Percentiles rank a stretch among this genome's conserved stretches.
phyloP scores from a whole-genome alignment of 2,113 vertebrate species.

The Talpa occidentalis region DNA sequence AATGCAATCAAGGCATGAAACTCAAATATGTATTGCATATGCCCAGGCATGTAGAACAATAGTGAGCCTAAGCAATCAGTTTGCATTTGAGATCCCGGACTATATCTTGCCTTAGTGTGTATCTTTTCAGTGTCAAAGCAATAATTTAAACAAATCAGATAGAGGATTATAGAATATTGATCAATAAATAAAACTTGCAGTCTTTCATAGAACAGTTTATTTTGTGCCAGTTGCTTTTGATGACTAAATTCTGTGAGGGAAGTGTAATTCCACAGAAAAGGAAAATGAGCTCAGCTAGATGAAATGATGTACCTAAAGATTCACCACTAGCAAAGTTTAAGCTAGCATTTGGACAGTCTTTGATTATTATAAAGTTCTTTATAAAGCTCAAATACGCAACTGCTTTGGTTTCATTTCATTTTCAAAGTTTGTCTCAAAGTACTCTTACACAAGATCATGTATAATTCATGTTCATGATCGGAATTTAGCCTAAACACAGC shows the following conservation, averaged over 20 bases:
- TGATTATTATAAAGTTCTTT: not conserved
- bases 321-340: not conserved
- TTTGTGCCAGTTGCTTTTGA: not conserved
- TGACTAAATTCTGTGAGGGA: not conserved
- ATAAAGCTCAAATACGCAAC: not conserved
- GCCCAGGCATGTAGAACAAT: not conserved
- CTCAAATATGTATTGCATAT: not conserved
- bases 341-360: not conserved
- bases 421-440: not conserved
- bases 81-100: not conserved
- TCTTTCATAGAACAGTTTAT: not conserved
- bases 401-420: not conserved
- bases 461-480: not conserved
- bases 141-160: constrained; percentile 20
- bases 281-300: not conserved
- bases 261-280: not conserved
- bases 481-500: not conserved
- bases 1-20: not conserved
- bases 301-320: not conserved
- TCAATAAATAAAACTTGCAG: not conserved
- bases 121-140: constrained; percentile 1
- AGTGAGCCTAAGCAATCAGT: not conserved
- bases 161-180: not conserved
- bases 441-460: not conserved
- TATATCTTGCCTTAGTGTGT: not conserved